Evolutionary conservation across 2,113 vertebrate genomes (phyloP), one percentile per base, ranked within the genome.

Genomic region (Nothobranchius furzeri): DNA sequence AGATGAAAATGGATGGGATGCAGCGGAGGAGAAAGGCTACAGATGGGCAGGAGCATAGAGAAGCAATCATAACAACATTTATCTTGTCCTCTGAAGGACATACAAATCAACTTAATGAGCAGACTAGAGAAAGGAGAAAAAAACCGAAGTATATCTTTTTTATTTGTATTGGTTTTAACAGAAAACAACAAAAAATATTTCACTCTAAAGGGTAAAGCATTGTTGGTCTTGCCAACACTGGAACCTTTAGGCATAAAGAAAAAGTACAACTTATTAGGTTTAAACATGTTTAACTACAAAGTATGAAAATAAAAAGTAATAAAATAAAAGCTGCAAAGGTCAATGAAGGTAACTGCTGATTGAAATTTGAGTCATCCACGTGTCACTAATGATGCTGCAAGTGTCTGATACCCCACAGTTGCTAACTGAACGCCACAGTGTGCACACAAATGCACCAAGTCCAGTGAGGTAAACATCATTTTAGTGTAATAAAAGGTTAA

Each of bases 341-440:
- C 84, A 87, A 85, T 59, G 11, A 2, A 68, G 64, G 37, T 63
- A 67, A 82, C 60, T 65, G 60, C 64, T 75, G 64, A 71, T 67
- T 83, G 70, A 86, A 82, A 61, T 43, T 25, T 62, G 49, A 57
- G 67, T 43, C 68, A 58, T 68, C 64, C 35, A 15, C 37, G 50
- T 15, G 64, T n/a, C 61, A 78, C 36, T 37, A 37, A 63, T 85
- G 82, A 85, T 82, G 75, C 77, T 48, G 62, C 76, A 66, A 70
- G 30, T 50, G 25, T 71, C 53, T 55, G n/a, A 53, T 56, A 40
- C 37, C 37, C 37, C 9, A 30, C 17, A 24, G 1, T 36, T 40
- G 37, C 9, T 7, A 9, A 40, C 7, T 9, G 1, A 3, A 40
- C 37, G 4, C 37, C 1, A 8, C 37, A 40, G 37, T 3, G 30